phyloP scores from a whole-genome alignment of 2,797 vertebrate species.

The Odontamblyopus lacepedii region DNA sequence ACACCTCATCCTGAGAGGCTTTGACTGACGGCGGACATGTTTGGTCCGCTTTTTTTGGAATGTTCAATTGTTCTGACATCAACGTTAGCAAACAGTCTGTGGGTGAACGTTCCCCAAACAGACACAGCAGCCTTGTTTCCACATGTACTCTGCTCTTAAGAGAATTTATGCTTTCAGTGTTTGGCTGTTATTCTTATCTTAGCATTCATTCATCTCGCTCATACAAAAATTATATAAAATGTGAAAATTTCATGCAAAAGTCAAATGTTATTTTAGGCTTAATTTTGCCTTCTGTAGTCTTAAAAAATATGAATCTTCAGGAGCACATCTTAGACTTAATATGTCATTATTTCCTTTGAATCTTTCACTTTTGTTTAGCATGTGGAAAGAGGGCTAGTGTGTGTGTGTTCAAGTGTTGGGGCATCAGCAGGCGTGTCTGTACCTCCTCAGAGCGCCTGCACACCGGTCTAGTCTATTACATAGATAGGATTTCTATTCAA shows the following conservation, averaged over 20 bases:
- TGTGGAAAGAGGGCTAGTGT: slow-evolving; percentile 18
- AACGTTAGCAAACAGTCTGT: slow-evolving; percentile 65
- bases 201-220: not conserved
- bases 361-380: not conserved
- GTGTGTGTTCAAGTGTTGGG: slow-evolving; percentile 66
- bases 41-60: slow-evolving; percentile 68
- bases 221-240: not conserved
- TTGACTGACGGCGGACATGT: slow-evolving; percentile 41
- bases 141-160: not conserved
- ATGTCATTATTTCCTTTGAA: not conserved
- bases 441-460: slow-evolving; percentile 28
- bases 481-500: slow-evolving; percentile 55
- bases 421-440: slow-evolving; percentile 48
- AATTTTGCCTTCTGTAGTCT: too few species aligned
- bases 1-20: slow-evolving; percentile 66
- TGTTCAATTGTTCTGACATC: slow-evolving; percentile 75
- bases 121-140: slow-evolving; percentile 26
- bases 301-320: not conserved
- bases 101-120: slow-evolving; percentile 28
- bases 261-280: too few species aligned
- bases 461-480: slow-evolving; percentile 45
- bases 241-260: not conserved
- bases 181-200: not conserved
- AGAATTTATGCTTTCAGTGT: not conserved
- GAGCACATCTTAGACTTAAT: not conserved